A percentile compares a stretch with the other conserved stretches of the same genome.
Evolutionary conservation across 2,888 invertebrate genomes (phyloP).

Genomic region (Punctoribates punctum): DNA sequence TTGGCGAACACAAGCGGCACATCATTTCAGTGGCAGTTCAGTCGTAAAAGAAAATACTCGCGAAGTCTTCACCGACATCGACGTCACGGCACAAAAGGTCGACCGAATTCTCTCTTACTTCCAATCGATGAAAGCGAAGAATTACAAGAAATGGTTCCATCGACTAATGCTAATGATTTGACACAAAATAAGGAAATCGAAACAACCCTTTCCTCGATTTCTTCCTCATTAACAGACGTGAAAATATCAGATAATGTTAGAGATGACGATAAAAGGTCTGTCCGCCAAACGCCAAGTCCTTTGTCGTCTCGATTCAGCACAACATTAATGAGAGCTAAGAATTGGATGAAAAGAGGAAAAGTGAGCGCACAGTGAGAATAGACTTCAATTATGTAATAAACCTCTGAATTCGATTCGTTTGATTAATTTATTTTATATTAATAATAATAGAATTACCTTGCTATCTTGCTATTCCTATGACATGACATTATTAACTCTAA

Average conservation of each 20-base stretch:
- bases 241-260: neutral
- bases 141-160: conserved; percentile 32
- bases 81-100: conserved; percentile 33
- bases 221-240: neutral
- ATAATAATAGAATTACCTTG: neutral
- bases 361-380: conserved; percentile 10
- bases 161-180: conserved; percentile 5
- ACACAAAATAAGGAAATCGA: neutral
- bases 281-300: neutral
- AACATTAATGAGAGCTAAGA: conserved; percentile 21
- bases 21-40: conserved; percentile 39
- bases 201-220: neutral
- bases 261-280: neutral
- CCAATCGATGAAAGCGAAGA: conserved; percentile 41
- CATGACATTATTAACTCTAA: neutral
- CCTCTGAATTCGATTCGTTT: neutral
- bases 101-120: conserved; percentile 38
- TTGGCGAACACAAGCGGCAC: neutral
- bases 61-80: conserved; percentile 40
- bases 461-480: neutral
- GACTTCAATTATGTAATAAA: neutral
- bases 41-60: conserved; percentile 36
- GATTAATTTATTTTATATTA: neutral
- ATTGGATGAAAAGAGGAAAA: conserved; percentile 27
- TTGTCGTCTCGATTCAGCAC: neutral